Evolutionary conservation across 2,797 vertebrate genomes (phyloP).

Genomic region (Dicrostonyx torquatus): DNA sequence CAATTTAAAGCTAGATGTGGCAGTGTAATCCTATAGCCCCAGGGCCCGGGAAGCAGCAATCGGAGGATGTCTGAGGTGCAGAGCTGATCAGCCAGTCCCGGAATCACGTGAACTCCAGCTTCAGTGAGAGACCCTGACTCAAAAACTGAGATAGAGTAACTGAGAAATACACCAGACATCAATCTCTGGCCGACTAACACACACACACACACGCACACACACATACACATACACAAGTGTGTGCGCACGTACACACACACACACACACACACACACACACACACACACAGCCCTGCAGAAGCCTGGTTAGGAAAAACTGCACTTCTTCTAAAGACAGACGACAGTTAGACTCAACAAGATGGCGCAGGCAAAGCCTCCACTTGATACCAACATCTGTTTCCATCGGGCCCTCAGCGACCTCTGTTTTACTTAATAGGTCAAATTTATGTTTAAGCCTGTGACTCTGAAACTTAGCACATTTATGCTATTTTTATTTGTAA

Average conservation of each 20-base stretch:
- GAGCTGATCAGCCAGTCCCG: neutral
- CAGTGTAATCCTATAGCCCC: neutral
- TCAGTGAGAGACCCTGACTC: neutral
- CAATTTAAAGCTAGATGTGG: neutral
- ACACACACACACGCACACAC: neutral
- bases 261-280: neutral
- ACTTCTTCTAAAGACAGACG: neutral
- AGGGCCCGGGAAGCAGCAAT: neutral
- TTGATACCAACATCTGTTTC: slow-evolving; percentile 8
- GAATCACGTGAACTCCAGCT: neutral
- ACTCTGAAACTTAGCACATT: slow-evolving; percentile 28
- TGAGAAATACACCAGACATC: neutral
- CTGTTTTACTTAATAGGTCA: neutral
- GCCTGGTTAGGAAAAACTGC: neutral
- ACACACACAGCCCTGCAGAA: neutral
- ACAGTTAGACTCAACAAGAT: neutral
- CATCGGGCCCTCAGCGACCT: neutral
- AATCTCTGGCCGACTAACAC: neutral
- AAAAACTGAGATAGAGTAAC: neutral
- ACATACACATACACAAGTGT: too few species aligned
- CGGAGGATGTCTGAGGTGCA: neutral
- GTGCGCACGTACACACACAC: too few species aligned
- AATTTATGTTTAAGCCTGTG: slow-evolving; percentile 27
- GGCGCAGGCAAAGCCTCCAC: neutral
- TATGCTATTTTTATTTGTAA: neutral